Conservation (phyloP, 2,797 vertebrate species). For the Orestias chungarensis region DNA sequence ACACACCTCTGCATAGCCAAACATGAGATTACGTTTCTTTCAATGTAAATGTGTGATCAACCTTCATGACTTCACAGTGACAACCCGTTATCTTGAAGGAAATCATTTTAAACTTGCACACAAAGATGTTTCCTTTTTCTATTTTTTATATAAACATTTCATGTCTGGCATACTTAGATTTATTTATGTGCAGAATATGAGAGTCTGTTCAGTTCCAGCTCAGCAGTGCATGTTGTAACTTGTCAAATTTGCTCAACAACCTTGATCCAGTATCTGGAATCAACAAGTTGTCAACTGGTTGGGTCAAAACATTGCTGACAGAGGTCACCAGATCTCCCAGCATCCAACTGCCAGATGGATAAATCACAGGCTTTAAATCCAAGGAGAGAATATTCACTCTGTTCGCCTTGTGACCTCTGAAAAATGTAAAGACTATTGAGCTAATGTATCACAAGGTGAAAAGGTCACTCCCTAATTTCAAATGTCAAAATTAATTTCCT, state of each 20-base stretch:
- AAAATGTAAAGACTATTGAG: background rate
- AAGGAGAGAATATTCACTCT: background rate
- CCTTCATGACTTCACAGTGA: slow-evolving; percentile 11
- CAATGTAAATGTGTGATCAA: slow-evolving; percentile 36
- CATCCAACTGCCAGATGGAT: background rate
- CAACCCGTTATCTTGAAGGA: slow-evolving; percentile 22
- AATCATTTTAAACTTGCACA: slow-evolving; percentile 3
- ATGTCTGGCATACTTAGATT: too few relatives aligned
- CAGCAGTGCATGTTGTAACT: background rate
- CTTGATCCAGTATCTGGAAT: background rate
- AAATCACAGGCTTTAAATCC: background rate
- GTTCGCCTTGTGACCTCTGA: background rate
- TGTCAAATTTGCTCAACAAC: background rate
- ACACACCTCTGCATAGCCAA: slow-evolving; percentile 32
- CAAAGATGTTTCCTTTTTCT: too few relatives aligned
- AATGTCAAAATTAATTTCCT: slow-evolving; percentile 1
- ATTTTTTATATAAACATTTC: too few relatives aligned
- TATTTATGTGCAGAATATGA: too few relatives aligned
- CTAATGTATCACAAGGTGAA: background rate
- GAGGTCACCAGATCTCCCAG: slow-evolving; percentile 1
- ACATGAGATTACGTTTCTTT: slow-evolving; percentile 25
- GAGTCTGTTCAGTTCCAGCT: background rate
- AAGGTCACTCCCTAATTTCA: too few relatives aligned
- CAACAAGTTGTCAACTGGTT: background rate
- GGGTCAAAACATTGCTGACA: background rate